These are phyloP conservation scores for Rhea americana DNA, from an alignment of 2,113 vertebrate species.

Conservation along the genomic window DNA sequence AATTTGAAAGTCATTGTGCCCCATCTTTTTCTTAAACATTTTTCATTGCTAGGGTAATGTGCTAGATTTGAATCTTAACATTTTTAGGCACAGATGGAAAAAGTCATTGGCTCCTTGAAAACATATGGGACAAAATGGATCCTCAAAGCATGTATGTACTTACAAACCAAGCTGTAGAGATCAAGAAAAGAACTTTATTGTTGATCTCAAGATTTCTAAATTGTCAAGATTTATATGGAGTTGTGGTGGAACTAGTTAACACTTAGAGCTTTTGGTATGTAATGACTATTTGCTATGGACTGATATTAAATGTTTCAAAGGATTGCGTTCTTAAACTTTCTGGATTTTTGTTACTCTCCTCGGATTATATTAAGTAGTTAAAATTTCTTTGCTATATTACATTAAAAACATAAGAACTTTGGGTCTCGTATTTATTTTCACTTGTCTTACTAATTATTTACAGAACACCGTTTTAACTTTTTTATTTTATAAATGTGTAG, in stretches of 20 bases:
- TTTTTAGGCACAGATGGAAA: slow-evolving; percentile 79
- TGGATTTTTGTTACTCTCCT: slow-evolving; percentile 87
- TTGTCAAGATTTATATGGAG: slow-evolving; percentile 80
- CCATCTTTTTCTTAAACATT: slow-evolving; percentile 71
- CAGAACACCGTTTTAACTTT: slow-evolving; percentile 79
- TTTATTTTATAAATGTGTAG: slow-evolving; percentile 83
- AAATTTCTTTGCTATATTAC: slow-evolving; percentile 93
- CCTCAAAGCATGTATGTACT: slow-evolving; percentile 78
- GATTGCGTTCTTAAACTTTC: slow-evolving; percentile 90
- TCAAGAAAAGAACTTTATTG: slow-evolving; percentile 75
- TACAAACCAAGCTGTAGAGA: slow-evolving; percentile 87
- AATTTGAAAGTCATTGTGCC: slow-evolving; percentile 73
- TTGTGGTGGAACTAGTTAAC: slow-evolving; percentile 85
- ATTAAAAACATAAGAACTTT: slow-evolving; percentile 96
- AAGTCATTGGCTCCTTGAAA: slow-evolving; percentile 76
- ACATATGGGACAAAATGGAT: slow-evolving; percentile 69
- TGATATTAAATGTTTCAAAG: slow-evolving; percentile 89
- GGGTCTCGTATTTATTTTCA: slow-evolving; percentile 89
- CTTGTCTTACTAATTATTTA: slow-evolving; percentile 83
- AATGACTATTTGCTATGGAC: slow-evolving; percentile 85
- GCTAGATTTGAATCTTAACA: slow-evolving; percentile 75
- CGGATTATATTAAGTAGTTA: slow-evolving; percentile 85
- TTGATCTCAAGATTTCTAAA: slow-evolving; percentile 81
- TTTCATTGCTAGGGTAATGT: slow-evolving; percentile 70
- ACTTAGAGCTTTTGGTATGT: slow-evolving; percentile 85